Base-by-base conservation (phyloP, 1,140 invertebrate genomes). In the Aphaenogaster ashmeadi region DNA sequence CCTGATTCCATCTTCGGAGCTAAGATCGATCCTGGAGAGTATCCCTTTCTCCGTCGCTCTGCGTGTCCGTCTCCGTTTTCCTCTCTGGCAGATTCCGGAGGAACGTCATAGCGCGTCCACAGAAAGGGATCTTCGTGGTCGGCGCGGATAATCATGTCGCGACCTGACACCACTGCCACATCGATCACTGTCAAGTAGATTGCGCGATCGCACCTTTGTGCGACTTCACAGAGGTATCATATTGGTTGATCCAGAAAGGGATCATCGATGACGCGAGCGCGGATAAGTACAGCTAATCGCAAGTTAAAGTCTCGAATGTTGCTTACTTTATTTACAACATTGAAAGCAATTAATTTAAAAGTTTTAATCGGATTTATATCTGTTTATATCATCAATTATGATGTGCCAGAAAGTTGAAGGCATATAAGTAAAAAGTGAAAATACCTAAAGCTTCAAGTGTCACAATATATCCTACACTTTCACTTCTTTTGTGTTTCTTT, bases 1-100 rank as follows among this genome's bases (percentile, higher is more conserved):
- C 89, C 86, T 90, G 80, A 88, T 90, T 90, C 27, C 71, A 38
- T 83, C 44, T 64, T 56, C 44, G 71, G 27, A 54, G 47, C 36
- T 41, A 87, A 52, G 62, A 89, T 87, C 89, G 79, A 77, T 87
- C 27, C 33, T 33, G 36, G 62, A 74, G 41, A 86, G 36, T 58
- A n/a, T 50, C 21, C n/a, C 50, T 58, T 52, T 69, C 21, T 33
- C 33, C 13, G 7, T 54, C 64, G 47, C 18, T 9, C n/a, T 47
- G 66, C 80, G 44, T 62, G 21, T 58, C 38, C 33, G 27, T 44
- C 54, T 50, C 33, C 11, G 27, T 78, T 41, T 33, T 74, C 66
- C 41, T 75, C 71, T 36, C 50, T 77, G 44, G 18, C 66, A 80
- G 67, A 72, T 47, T 36, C n/a, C 36, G 0, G n/a, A 13, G 38